phyloP scores from a whole-genome alignment of 2,113 vertebrate genomes.

The Oxyura jamaicensis region DNA sequence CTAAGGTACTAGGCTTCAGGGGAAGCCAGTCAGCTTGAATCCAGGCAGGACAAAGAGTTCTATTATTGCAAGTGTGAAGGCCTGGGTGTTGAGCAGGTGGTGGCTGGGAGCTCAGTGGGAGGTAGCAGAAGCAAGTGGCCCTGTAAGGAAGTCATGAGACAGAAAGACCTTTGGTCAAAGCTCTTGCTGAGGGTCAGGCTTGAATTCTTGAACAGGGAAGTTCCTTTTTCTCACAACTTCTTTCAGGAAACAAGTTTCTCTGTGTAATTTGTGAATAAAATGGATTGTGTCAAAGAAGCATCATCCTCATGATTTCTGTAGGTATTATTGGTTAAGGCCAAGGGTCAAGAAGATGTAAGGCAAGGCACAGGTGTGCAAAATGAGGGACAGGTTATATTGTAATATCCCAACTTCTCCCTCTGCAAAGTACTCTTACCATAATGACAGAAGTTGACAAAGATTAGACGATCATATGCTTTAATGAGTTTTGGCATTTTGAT shows the following conservation, averaged over 20 bases:
- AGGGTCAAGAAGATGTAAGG: neutral
- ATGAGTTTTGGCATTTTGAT: slow-evolving; percentile 13
- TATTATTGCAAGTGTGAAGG: neutral
- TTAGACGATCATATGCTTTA: neutral
- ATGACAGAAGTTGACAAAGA: slow-evolving; percentile 9
- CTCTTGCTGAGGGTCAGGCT: neutral
- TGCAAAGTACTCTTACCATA: neutral
- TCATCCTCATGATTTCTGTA: neutral
- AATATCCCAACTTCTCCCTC: neutral
- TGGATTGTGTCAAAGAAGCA: neutral
- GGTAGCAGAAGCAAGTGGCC: neutral
- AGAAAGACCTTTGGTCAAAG: neutral
- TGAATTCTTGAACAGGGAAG: neutral
- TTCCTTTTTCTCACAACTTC: neutral
- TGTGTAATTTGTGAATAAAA: neutral
- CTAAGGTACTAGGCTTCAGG: neutral
- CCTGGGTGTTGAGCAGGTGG: neutral
- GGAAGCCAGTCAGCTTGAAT: neutral
- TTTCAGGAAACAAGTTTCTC: neutral
- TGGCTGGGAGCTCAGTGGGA: neutral
- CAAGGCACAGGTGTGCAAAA: neutral
- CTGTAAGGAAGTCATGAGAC: neutral
- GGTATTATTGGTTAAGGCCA: neutral
- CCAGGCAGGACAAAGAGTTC: neutral
- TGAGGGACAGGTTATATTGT: neutral